Evolutionary conservation across 2,113 vertebrate genomes (phyloP), one percentile per base, ranked within the genome.

Genomic region (Odontophorus gujanensis): DNA sequence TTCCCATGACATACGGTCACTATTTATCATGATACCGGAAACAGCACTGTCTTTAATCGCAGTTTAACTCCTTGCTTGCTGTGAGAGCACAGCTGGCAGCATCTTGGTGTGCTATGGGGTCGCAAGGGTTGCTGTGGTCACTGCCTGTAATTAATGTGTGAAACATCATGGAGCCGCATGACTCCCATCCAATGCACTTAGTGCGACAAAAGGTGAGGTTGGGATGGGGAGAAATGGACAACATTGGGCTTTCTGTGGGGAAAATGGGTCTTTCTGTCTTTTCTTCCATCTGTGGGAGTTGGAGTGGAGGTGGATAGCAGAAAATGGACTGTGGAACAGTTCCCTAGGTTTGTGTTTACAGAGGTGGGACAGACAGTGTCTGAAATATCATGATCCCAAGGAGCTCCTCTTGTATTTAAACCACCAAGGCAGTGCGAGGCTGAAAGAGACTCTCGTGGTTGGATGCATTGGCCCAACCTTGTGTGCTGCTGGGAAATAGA

Each of bases 61-160:
- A 21, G 1, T 89, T 83, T 77, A 69, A 92, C 85, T 61, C 89
- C 38, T 45, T 7, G 48, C 63, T 61, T 48, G 63, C 88, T 85
- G 65, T 0, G 0, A 85, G n/a, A 83, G 76, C 63, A 1, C 17
- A 74, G 73, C 25, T 34, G 72, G 86, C 72, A 90, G 47, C 67
- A 63, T 83, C 21, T 62, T 0, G 17, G 40, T 40, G 75, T 50
- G 42, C 94, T 84, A 66, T 28, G 80, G 79, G 80, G 81, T 67
- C 79, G 75, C 89, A 88, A 84, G 80, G 85, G 91, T 76, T 92
- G 81, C 92, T n/a, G 66, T 1, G 30, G 22, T 67, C 80, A 83
- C 92, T 89, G 87, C 82, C 83, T 81, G 3, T 93, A 92, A 93
- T 94, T 96, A 95, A 88, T 91, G 73, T 57, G 76, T 94, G 90